phyloP scores from a whole-genome alignment of 1,140 invertebrate species.

The Sesamia nonagrioides region DNA sequence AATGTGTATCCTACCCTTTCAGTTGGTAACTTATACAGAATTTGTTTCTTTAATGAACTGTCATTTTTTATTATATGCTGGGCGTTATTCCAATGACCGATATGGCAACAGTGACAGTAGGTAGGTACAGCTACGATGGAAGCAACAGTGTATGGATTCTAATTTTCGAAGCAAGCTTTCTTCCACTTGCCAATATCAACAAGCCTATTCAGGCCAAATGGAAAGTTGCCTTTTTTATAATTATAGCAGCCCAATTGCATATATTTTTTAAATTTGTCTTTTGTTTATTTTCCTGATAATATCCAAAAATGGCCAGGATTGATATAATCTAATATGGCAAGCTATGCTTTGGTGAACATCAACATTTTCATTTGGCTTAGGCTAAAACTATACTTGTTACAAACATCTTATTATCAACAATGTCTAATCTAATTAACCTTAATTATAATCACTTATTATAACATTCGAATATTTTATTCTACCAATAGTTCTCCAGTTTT shows the following conservation, averaged over 20 bases:
- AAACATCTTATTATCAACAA: slow-evolving; percentile 26
- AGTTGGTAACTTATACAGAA: slow-evolving; percentile 27
- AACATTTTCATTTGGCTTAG: slow-evolving; percentile 72
- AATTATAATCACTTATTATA: slow-evolving; percentile 35
- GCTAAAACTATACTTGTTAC: slow-evolving; percentile 52
- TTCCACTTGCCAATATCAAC: too few species aligned
- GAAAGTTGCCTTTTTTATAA: not conserved
- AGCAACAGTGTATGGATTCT: too few species aligned
- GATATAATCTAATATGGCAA: slow-evolving; percentile 83
- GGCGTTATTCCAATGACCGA: too few species aligned
- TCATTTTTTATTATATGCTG: not conserved
- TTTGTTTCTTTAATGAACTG: slow-evolving; percentile 14
- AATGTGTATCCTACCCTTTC: not conserved
- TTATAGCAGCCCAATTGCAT: slow-evolving; percentile 9
- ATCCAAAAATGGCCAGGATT: slow-evolving; percentile 64
- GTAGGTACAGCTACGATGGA: too few species aligned
- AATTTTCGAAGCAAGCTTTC: too few species aligned
- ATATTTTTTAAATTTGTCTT: slow-evolving; percentile 22
- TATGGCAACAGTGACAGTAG: too few species aligned
- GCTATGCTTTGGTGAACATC: slow-evolving; percentile 83
- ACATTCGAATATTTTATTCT: slow-evolving; percentile 56
- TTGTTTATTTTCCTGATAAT: slow-evolving; percentile 24
- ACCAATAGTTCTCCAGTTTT: slow-evolving; percentile 78
- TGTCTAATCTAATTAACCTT: slow-evolving; percentile 24
- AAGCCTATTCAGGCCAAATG: not conserved